Evolutionary conservation across 2,797 vertebrate species (phyloP).

Genomic region (Phaenicophaeus curvirostris): DNA sequence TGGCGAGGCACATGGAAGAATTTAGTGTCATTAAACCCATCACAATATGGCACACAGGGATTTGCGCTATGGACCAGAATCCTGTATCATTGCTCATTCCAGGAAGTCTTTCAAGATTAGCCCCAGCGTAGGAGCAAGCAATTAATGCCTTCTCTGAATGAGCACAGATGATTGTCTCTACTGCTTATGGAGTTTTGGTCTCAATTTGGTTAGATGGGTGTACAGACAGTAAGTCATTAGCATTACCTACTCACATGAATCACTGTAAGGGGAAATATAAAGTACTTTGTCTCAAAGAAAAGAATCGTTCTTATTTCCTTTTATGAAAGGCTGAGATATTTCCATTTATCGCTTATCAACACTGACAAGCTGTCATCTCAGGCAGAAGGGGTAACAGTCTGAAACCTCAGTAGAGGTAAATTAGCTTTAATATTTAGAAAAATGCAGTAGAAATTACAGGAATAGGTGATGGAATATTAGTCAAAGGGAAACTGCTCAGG

Average conservation of each 20-base stretch:
- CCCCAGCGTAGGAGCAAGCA: not conserved
- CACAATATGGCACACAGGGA: not conserved
- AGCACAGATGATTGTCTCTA: constrained; percentile 35
- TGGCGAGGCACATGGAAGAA: not conserved
- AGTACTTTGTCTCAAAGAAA: constrained; percentile 57
- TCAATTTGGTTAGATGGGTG: constrained; percentile 45
- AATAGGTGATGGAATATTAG: not conserved
- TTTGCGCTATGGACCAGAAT: not conserved
- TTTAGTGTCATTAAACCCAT: not conserved
- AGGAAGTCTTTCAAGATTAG: constrained; percentile 15
- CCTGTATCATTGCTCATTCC: not conserved
- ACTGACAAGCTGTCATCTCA: constrained; percentile 46
- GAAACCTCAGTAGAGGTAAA: constrained; percentile 30
- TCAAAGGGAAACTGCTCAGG: not conserved
- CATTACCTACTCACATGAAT: constrained; percentile 64
- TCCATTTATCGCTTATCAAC: constrained; percentile 47
- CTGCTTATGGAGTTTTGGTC: constrained; percentile 27
- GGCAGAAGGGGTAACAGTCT: constrained; percentile 25
- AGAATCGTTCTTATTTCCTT: constrained; percentile 27
- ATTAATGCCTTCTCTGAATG: constrained; percentile 12
- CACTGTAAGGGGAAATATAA: constrained; percentile 44
- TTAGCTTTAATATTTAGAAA: constrained; percentile 42
- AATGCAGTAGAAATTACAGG: not conserved
- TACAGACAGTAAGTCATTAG: constrained; percentile 48
- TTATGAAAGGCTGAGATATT: constrained; percentile 41